These are phyloP conservation scores for Clivina fossor DNA, from an alignment of 2,888 invertebrate genomes.

Conservation along the genomic window DNA sequence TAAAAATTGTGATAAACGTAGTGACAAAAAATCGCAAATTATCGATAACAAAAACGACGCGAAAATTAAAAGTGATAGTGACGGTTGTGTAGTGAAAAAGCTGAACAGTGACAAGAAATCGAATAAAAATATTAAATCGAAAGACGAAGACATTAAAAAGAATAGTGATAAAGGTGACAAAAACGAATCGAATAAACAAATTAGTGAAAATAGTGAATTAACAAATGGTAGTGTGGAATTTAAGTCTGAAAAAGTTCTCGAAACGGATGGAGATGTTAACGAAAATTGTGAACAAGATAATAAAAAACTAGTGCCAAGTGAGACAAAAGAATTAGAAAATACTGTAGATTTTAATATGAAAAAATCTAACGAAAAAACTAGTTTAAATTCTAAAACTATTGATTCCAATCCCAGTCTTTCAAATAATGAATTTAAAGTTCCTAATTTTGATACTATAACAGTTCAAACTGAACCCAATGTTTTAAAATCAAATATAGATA, in stretches of 20 bases:
- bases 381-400: conserved; percentile 11
- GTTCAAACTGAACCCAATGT: conserved; percentile 2
- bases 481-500: conserved; percentile 1
- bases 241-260: conserved; percentile 11
- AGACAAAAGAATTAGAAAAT: background rate
- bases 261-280: conserved; percentile 2
- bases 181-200: conserved; percentile 4
- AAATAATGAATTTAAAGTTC: conserved; percentile 14
- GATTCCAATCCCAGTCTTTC: background rate
- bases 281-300: conserved; percentile 6
- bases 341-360: background rate
- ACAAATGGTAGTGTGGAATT: background rate
- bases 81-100: conserved; percentile 30
- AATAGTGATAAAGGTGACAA: conserved; percentile 25
- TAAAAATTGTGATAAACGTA: conserved; percentile 19
- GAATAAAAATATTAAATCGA: conserved; percentile 27
- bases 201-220: conserved; percentile 22
- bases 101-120: conserved; percentile 30
- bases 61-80: conserved; percentile 19
- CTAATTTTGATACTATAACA: conserved; percentile 12
- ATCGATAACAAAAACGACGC: conserved; percentile 29
- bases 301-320: background rate
- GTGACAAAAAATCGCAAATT: conserved; percentile 16
- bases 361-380: background rate
- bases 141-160: conserved; percentile 13